Base-by-base conservation (phyloP, 2,797 vertebrate species). In the Sandelia bainsii region DNA sequence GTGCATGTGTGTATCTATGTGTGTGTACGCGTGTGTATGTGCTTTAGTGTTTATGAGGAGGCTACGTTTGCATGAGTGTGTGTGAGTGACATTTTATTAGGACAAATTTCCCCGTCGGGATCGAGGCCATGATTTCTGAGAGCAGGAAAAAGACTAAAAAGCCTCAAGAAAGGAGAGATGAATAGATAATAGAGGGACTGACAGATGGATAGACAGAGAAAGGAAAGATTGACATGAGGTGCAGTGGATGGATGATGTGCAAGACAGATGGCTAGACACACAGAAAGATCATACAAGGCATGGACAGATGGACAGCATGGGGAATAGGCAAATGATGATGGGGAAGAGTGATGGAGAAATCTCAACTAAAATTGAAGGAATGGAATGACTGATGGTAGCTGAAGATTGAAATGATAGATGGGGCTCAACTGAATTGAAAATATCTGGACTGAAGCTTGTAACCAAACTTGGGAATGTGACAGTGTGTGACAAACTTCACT, bases 91-190 rank as follows among this genome's bases (percentile, higher is more conserved):
- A 89, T 89, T 93, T 93, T 93, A 92, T 92, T 85, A 90, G 86
- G 84, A 93, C 83, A 90, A 81, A 95, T 94, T 88, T 93, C 87
- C 87, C 93, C 91, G 77, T 73, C 85, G 93, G 91, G 92, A 91
- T 84, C 10, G 51, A 81, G 82, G 81, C 88, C 82, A 80, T 88
- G 86, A 83, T 87, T 90, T 87, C 84, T 91, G 84, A 86, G 78
- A 90, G 88, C 80, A 84, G 81, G 67, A 72, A 84, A 81, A 87
- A 81, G 61, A 84, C 85, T 88, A 86, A 91, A 90, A 90, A 87
- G 85, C 85, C 80, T 83, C 68, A 83, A 89, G 87, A 91, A 83
- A 84, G 81, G 62, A 85, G 65, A 84, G 86, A 85, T 83, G 72
- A 82, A 86, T 76, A 62, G 80, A 87, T 86, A 85, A 87, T 67